Percentiles rank a stretch among this genome's conserved stretches.
Conservation (phyloP, 2,888 invertebrate genomes). For the Boloria euphrosyne region DNA sequence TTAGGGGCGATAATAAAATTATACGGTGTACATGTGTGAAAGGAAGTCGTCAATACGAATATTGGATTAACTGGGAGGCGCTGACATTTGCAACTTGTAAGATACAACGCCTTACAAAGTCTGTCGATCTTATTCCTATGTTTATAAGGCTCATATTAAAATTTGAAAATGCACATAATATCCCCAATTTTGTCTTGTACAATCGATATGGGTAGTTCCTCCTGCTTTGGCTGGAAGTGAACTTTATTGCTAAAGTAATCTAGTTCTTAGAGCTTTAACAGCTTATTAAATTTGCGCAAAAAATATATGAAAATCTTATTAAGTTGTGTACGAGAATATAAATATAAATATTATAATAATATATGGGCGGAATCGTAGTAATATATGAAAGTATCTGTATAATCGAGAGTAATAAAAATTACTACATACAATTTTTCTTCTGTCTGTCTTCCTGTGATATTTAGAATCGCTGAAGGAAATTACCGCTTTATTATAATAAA, state of each 20-base stretch:
- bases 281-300: no score
- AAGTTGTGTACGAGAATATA: no score
- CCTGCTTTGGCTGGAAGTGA: conserved; percentile 19
- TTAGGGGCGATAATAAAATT: conserved; percentile 29
- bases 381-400: no score
- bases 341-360: no score
- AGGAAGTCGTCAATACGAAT: conserved; percentile 29
- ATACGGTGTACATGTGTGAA: conserved; percentile 23
- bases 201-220: conserved; percentile 21
- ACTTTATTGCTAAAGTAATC: conserved; percentile 23
- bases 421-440: no score
- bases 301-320: no score
- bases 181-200: conserved; percentile 13
- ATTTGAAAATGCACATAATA: conserved; percentile 1
- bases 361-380: no score
- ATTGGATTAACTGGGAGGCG: conserved; percentile 27
- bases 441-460: no score
- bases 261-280: conserved; percentile 5
- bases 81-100: conserved; percentile 21
- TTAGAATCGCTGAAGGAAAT: no score
- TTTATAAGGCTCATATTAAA: conserved; percentile 14
- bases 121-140: neutral
- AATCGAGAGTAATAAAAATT: no score
- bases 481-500: no score
- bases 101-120: conserved; percentile 2